Evolutionary conservation across 2,113 vertebrate genomes (phyloP).

Genomic region (Crypturellus undulatus): DNA sequence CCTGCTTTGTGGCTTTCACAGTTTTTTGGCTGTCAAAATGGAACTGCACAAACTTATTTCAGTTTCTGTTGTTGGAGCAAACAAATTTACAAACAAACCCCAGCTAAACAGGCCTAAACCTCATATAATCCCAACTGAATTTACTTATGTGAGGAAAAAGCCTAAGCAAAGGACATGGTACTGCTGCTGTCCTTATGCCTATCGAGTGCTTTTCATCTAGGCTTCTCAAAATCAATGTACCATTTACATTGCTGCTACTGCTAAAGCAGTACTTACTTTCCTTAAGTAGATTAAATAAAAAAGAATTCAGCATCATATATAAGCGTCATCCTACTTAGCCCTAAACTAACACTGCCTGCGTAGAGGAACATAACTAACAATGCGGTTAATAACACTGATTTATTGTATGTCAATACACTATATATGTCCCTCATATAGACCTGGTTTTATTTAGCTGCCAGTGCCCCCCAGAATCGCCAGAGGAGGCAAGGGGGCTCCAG

Average conservation of each 20-base stretch:
- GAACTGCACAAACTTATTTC: not conserved
- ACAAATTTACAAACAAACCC: not conserved
- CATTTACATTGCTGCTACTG: not conserved
- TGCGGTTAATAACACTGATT: not conserved
- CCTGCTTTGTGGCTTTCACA: not conserved
- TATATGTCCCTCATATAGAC: not conserved
- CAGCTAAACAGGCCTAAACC: not conserved
- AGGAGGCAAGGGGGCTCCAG: not conserved
- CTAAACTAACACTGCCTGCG: not conserved
- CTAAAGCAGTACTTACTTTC: not conserved
- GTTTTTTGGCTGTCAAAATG: not conserved
- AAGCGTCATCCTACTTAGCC: not conserved
- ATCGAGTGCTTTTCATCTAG: not conserved
- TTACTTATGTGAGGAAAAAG: not conserved
- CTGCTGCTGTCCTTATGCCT: not conserved
- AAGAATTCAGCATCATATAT: not conserved
- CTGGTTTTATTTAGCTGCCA: not conserved
- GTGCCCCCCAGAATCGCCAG: rapidly evolving
- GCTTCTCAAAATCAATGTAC: not conserved
- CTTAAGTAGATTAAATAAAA: not conserved
- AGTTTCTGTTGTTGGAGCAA: not conserved
- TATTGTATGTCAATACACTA: not conserved
- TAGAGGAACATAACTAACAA: not conserved
- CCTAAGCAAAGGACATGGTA: not conserved
- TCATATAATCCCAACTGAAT: not conserved